Evolutionary conservation across 2,113 vertebrate species (phyloP).

Genomic region (Hypocryptadius cinnamomeus): DNA sequence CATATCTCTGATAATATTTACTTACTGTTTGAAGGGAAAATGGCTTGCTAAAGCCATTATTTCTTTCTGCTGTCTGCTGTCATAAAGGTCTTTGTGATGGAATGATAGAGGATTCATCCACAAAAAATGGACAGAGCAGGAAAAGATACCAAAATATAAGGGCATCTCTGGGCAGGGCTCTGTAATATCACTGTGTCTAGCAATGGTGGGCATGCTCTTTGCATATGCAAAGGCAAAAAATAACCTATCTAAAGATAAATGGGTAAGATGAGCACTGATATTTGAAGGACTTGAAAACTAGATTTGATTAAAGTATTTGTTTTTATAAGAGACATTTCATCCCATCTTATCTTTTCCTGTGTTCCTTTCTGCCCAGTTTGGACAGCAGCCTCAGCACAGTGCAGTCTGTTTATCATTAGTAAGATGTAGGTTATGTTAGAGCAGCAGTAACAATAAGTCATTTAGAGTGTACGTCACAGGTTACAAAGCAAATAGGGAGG

Average conservation of each 20-base stretch:
- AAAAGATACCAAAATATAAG: neutral
- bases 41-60: slow-evolving; percentile 49
- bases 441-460: slow-evolving; percentile 27
- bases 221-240: neutral
- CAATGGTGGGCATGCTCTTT: neutral
- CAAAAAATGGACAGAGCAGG: slow-evolving; percentile 16
- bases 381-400: neutral
- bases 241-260: neutral
- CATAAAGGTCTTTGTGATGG: slow-evolving; percentile 58
- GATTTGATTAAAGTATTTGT: neutral
- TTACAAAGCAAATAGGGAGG: slow-evolving; percentile 32
- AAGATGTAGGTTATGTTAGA: neutral
- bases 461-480: neutral
- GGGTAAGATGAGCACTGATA: neutral
- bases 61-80: slow-evolving; percentile 31
- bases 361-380: neutral
- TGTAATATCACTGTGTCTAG: neutral
- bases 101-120: slow-evolving; percentile 33
- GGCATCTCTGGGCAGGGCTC: neutral
- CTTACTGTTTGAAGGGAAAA: slow-evolving; percentile 60
- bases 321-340: neutral
- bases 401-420: slow-evolving; percentile 19
- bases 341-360: neutral
- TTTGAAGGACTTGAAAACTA: neutral
- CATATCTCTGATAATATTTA: slow-evolving; percentile 54